Base-by-base conservation (phyloP, 2,888 invertebrate species). In the Scaptomyza flava region DNA sequence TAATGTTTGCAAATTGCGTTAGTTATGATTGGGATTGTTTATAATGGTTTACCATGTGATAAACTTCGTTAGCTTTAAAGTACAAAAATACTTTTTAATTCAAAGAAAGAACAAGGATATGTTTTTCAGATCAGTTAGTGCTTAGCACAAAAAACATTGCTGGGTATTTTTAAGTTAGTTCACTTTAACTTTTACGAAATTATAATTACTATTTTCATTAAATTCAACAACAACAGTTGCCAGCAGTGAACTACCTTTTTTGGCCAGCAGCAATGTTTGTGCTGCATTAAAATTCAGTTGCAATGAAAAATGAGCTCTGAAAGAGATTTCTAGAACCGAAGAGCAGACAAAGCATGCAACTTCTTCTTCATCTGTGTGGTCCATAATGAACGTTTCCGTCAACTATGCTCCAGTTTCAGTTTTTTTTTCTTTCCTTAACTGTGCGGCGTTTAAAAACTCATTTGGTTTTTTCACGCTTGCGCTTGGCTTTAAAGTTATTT, bases 191-290 rank as follows among this genome's bases (percentile, higher is more conserved):
- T 8, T 30, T 1, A 50, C 11, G 30, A 47, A 14, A 31, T 42
- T 56, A 31, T 72, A 52, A 52, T 54, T 43, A 60, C 47, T 48
- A 46, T 72, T 69, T 59, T 64, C 47, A 58, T 59, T 54, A 57
- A 38, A 52, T 41, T 20, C 48, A 68, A 60, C 47, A 41, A 47
- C 30, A 64, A 36, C 31, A 20, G 34, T 54, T 46, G 43, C 30
- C 46, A 42, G 20, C 8, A 6, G 66, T 42, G 60, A 52, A 52
- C 48, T 71, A 82, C 80, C 81, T 84, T 84, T 82, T 87, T 66
- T 68, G 70, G 64, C 46, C 48, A 33, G 57, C 23, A 9, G 68
- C 54, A 30, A 42, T 52, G 50, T 51, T 48, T 47, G 45, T 34
- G 60, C 41, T 58, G 74, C 65, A 81, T 69, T 81, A 17, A 67